These are phyloP conservation scores for Tipula confusa DNA, from an alignment of 2,888 invertebrate genomes.

Conservation along the genomic window DNA sequence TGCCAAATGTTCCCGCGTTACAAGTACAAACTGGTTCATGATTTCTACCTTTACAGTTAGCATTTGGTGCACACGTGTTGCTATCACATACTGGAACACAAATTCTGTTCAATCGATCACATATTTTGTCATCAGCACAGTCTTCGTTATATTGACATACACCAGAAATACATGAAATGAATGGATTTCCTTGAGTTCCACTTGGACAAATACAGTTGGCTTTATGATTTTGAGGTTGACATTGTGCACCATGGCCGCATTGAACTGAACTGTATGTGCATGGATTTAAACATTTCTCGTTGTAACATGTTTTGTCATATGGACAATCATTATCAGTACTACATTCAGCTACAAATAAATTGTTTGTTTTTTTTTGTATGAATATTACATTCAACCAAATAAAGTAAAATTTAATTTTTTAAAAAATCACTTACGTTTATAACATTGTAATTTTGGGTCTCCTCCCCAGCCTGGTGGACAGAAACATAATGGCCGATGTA, in stretches of 20 bases:
- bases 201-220: constrained; percentile 78
- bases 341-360: constrained; percentile 65
- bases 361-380: neutral
- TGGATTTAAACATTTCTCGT: constrained; percentile 74
- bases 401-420: neutral
- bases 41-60: constrained; percentile 67
- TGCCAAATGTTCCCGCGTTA: constrained; percentile 68
- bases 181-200: constrained; percentile 81
- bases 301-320: constrained; percentile 74
- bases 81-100: constrained; percentile 78
- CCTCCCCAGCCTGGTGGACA: constrained; percentile 85
- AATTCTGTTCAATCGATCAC: constrained; percentile 75
- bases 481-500: constrained; percentile 76
- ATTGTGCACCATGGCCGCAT: constrained; percentile 77
- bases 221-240: constrained; percentile 68
- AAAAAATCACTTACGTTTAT: constrained; percentile 67
- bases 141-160: constrained; percentile 86
- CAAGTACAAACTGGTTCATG: constrained; percentile 79
- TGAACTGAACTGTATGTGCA: constrained; percentile 61
- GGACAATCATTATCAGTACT: constrained; percentile 75
- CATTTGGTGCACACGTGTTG: constrained; percentile 73
- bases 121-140: constrained; percentile 78
- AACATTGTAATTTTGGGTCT: constrained; percentile 79
- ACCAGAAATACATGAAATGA: constrained; percentile 73
- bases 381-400: constrained; percentile 26